phyloP scores from a whole-genome alignment of 2,797 vertebrate species.

The Ciconia nigra region DNA sequence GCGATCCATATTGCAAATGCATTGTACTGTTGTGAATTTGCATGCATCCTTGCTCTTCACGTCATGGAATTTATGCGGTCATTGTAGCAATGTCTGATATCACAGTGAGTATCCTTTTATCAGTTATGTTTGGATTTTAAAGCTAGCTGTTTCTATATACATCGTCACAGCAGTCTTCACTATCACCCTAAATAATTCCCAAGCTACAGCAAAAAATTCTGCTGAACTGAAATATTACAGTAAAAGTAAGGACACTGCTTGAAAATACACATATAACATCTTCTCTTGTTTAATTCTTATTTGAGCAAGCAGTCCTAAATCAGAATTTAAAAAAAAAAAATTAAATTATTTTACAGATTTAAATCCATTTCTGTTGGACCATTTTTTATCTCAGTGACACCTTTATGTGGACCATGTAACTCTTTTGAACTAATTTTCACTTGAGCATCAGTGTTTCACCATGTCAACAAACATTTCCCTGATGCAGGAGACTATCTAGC shows the following conservation, averaged over 20 bases:
- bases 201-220: conserved; percentile 21
- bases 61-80: conserved; percentile 65
- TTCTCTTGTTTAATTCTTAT: not conserved
- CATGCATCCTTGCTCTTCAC: conserved; percentile 33
- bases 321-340: not conserved
- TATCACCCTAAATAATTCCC: conserved; percentile 49
- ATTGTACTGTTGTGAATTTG: conserved; percentile 64
- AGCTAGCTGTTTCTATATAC: conserved; percentile 60
- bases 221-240: conserved; percentile 20
- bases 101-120: conserved; percentile 46
- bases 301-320: not conserved
- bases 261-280: not conserved
- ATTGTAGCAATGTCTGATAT: conserved; percentile 37
- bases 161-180: conserved; percentile 34
- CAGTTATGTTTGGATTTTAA: conserved; percentile 62
- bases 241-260: conserved; percentile 32
- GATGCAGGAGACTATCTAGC: not conserved
- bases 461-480: not conserved
- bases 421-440: not conserved
- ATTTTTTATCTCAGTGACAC: not conserved
- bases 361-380: not conserved
- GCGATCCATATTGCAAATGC: conserved; percentile 75
- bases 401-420: not conserved
- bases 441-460: not conserved
- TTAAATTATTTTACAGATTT: not conserved